Evolutionary conservation across 2,797 vertebrate species (phyloP), one percentile per base, ranked within the genome.

Genomic region (Neomorphus geoffroyi): DNA sequence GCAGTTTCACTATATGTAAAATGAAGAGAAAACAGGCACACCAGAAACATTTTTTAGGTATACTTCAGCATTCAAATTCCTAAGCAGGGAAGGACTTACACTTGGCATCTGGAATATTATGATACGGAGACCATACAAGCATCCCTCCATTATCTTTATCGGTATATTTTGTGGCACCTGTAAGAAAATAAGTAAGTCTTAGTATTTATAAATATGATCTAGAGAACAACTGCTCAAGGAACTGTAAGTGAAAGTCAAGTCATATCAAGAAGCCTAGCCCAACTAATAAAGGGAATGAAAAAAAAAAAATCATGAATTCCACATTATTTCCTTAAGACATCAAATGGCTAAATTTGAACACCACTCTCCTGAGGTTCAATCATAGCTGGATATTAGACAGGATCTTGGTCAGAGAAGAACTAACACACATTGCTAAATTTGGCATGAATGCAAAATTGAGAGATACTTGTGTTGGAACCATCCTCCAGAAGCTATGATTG

Each of bases 61-160:
- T 26, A 82, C 23, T 75, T 90, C 66, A 88, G 32, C 17, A 73
- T 41, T 10, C 27, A 46, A 92, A 80, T 43, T 88, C 51, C 74
- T 57, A 92, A 62, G 45, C 39, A 90, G 43, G 12, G 10, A 70
- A 87, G 33, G 73, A 98, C 98, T 99, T 98, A 99, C 99, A 94
- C 95, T 99, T 99, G 86, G 98, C 95, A 97, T 99, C 99, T 4
- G 98, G 92, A 94, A 99, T 99, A 96, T 90, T 98, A 97, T 99
- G 99, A 97, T 99, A 98, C 0, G 99, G 99, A 94, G 99, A 99
- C 99, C 99, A 99, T 56, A 99, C 99, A 97, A 99, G 97, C 99
- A 99, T 99, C 70, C 99, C 99, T 69, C 99, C 99, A 86, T 98
- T 98, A 97, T 99, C 99, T 97, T 99, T 99, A 72, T 99, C 99